Conservation (phyloP, 2,113 vertebrate genomes). For the Chrysemys picta region DNA sequence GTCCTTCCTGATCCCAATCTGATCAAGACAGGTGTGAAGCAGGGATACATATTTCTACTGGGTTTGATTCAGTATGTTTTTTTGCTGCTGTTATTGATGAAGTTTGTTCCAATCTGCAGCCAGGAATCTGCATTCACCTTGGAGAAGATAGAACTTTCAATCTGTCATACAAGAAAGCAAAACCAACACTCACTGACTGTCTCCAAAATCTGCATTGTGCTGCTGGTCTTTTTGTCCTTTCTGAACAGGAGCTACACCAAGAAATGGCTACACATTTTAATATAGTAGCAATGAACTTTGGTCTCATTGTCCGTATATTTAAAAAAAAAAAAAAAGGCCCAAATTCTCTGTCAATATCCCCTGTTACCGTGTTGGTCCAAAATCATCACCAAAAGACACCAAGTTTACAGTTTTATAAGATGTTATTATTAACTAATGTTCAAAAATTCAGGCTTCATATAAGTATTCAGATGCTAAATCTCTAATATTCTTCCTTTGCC, state of each 20-base stretch:
- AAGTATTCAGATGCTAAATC: no score
- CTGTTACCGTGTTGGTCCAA: no score
- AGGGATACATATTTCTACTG: not conserved
- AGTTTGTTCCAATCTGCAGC: not conserved
- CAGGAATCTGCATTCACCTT: not conserved
- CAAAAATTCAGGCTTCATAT: no score
- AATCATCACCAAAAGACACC: no score
- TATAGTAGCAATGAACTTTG: not conserved
- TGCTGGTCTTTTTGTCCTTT: rapidly evolving
- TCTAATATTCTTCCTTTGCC: no score
- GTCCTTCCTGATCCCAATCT: not conserved
- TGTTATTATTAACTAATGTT: no score
- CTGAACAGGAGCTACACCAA: not conserved
- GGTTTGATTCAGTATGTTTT: not conserved
- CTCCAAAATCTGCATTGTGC: not conserved
- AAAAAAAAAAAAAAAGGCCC: no score
- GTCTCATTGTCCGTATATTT: not conserved
- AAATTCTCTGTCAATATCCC: no score
- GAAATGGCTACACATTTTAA: not conserved
- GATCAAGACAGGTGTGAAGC: not conserved
- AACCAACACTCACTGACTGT: not conserved
- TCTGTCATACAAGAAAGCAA: not conserved
- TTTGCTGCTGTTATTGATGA: not conserved
- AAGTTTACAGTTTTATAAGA: no score
- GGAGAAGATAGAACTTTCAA: not conserved